Evolutionary conservation across 2,797 vertebrate species (phyloP), one percentile per base, ranked within the genome.

Genomic region (Coregonus ussuriensis): DNA sequence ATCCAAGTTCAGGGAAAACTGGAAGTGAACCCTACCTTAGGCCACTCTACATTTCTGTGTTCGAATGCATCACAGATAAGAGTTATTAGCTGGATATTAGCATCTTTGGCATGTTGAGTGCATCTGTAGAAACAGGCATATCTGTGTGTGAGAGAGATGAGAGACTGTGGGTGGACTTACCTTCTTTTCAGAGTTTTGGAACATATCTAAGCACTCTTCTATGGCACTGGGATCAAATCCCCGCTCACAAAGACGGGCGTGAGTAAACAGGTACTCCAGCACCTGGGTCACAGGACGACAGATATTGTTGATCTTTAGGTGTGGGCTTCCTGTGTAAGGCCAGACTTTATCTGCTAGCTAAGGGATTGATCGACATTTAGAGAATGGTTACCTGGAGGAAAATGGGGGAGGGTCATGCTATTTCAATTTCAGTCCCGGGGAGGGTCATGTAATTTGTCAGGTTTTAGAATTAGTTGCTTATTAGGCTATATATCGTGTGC

Each of bases 181-280:
- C 96, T 99, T 99, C 89, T 98, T 96, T 82, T 99, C 98, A 74
- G 97, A 98, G 88, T 96, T 97, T 86, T 98, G 96, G 81, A 97
- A 95, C 95, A 98, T 97, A 91, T 99, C 98, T 90, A 99, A 93
- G 92, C 96, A 97, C 89, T 98, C 97, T 89, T 99, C 98, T 87
- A 99, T 98, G 14, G 97, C 95, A 75, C 94, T 91, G 53, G 96
- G 94, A 83, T 99, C 97, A 33, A 98, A 99, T 76, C 98, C 98
- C 77, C 96, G 96, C 87, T 99, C 98, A 86, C 97, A 99, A 82
- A 99, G 94, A 84, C 97, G 97, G 76, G 94, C 94, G 0, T 96
- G 96, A 86, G 94, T 93, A 92, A 98, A 98, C 82, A 99, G 92
- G 89, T 99, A 99, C 87, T 99, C 98, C 86, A 99, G 92, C 78